Evolutionary conservation across 2,113 vertebrate species (phyloP), one percentile per base, ranked within the genome.

Genomic region (Talpa occidentalis): DNA sequence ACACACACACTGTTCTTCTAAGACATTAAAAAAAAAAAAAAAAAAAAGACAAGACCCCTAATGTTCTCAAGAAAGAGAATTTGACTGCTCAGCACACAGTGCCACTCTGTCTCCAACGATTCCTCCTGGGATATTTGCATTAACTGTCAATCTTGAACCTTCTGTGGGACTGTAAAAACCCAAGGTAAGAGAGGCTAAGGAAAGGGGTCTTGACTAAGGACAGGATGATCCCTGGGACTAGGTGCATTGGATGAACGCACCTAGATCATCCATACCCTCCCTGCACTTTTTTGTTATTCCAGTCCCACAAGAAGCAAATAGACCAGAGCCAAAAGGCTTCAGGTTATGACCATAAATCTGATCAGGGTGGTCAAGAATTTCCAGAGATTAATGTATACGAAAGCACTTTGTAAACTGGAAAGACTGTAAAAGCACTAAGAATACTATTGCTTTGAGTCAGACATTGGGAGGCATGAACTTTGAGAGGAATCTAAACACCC

Each of bases 401-500:
- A 95, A 92, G n/a, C 0, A 12, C 22, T 95, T 78, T 91, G 52
- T 72, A 94, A 95, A 91, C 21, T 72, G 28, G 24, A 90, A 84
- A 94, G 67, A 79, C 40, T 84, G 32, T 64, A 72, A 79, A 94
- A 94, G 78, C 56, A 59, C 56, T 62, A 84, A 87, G 76, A 88
- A 72, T 62, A 93, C 69, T 81, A 95, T 5, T 94, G 60, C 93
- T 94, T 69, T 30, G 22, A 93, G 72, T 85, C 73, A 62, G 80
- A 97, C 77, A 95, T 5, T 74, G 80, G 93, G 67, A 96, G 54
- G 81, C 80, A 88, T 88, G 92, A 97, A 97, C 93, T 97, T 97
- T 95, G 78, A 82, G 96, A 97, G 88, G 93, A 95, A 92, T 83
- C 9, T 74, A 44, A 91, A 91, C 28, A 91, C 95, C 47, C 95